Conservation (phyloP, 1,140 invertebrate genomes). For the Lordiphosa mommai region DNA sequence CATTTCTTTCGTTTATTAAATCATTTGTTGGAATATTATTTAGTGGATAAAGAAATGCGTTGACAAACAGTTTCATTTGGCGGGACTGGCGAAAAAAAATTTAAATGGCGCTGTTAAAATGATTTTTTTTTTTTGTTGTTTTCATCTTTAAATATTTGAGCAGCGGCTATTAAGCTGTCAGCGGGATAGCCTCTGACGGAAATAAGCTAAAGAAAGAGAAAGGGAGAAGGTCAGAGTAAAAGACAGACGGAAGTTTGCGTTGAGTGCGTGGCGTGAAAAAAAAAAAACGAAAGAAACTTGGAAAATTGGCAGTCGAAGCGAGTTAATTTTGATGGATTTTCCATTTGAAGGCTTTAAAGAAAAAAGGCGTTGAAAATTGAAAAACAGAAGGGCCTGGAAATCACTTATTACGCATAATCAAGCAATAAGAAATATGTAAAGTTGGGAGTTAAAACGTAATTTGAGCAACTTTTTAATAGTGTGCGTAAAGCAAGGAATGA, state of each 20-base stretch:
- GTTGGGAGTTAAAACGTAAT: neutral
- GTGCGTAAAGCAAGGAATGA: too few relatives aligned
- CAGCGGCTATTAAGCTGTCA: constrained; percentile 29
- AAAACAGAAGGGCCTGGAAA: neutral
- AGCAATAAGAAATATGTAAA: constrained; percentile 17
- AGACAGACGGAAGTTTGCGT: constrained; percentile 40
- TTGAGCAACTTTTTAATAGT: too few relatives aligned
- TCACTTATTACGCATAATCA: constrained; percentile 38
- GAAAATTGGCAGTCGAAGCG: constrained; percentile 29
- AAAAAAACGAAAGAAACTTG: constrained; percentile 14
- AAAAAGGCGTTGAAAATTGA: neutral
- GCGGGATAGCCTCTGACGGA: constrained; percentile 22
- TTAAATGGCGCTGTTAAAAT: constrained; percentile 14
- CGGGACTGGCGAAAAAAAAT: constrained; percentile 42
- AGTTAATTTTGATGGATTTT: constrained; percentile 45
- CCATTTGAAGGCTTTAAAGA: constrained; percentile 11
- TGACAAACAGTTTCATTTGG: constrained; percentile 71
- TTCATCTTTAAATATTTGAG: constrained; percentile 48
- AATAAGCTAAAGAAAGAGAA: constrained; percentile 31
- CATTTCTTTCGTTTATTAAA: constrained; percentile 54
- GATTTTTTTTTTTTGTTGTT: constrained; percentile 14
- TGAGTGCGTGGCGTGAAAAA: constrained; percentile 50
- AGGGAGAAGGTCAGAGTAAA: constrained; percentile 3
- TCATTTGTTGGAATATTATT: constrained; percentile 35
- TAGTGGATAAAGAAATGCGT: constrained; percentile 43